Percentiles rank a stretch among this genome's conserved stretches.
phyloP scores from a whole-genome alignment of 1,140 invertebrate genomes.

The Dufourea novaeangliae region DNA sequence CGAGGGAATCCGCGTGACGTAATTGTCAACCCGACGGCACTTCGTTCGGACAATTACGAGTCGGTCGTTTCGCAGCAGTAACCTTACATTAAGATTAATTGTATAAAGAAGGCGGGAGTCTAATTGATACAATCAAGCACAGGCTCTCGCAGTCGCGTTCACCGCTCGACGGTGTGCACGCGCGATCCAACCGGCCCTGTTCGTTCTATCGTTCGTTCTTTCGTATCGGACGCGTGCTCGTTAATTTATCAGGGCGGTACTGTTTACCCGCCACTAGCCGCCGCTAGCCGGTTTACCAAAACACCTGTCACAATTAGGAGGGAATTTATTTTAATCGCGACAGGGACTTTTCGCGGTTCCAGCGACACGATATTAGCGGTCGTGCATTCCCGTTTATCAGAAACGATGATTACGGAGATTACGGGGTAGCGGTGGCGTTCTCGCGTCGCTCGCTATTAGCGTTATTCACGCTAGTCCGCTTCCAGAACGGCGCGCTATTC shows the following conservation, averaged over 20 bases:
- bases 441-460: constrained; percentile 14
- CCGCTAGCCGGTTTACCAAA: not conserved
- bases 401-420: constrained; percentile 29
- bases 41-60: constrained; percentile 60
- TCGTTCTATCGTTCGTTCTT: not conserved
- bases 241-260: constrained; percentile 8
- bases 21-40: constrained; percentile 45
- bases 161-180: not conserved
- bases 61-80: constrained; percentile 37
- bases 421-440: not conserved
- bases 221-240: not conserved
- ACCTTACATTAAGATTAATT: constrained; percentile 58
- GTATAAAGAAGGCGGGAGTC: constrained; percentile 48
- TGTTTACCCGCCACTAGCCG: not conserved
- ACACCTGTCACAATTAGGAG: constrained; percentile 38
- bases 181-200: not conserved
- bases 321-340: constrained; percentile 39
- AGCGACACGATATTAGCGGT: not conserved
- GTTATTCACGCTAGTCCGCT: constrained; percentile 25
- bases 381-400: constrained; percentile 3
- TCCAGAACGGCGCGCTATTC: not conserved
- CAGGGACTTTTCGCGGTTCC: not conserved
- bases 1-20: constrained; percentile 30
- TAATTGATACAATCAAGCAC: constrained; percentile 62
- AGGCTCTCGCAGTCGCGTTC: constrained; percentile 3